Base-by-base conservation (phyloP, 1,140 invertebrate genomes). In the Caenorhabditis brenneri region DNA sequence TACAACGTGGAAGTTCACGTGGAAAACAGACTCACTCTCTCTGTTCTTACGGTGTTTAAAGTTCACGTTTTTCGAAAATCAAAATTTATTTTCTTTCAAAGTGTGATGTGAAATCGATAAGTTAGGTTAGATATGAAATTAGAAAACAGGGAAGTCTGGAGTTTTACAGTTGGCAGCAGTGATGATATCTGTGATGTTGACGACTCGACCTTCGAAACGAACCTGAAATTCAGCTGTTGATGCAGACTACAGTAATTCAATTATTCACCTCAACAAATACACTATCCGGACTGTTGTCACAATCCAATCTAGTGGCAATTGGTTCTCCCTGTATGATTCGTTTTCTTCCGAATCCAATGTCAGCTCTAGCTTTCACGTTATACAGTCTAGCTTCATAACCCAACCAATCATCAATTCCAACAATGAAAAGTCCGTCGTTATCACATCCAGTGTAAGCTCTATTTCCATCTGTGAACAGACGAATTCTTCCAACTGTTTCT, bases 351-450 rank as follows among this genome's bases (percentile, higher is more conserved):
- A 90, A 83, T 12, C 84, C 87, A 19, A 90, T 79, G 29, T 88
- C 88, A 53, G 88, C 84, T 49, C 89, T 87, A 46, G 83, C 89
- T 6, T 86, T 84, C 74, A 88, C 89, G 74, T 90, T 90, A 78
- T 90, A 90, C 24, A 90, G 69, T 42, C 87, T 82, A 12, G 87
- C 90, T 60, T 90, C 88, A 74, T 88, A 89, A 87, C 89, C 89
- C 27, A 83, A 83, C 89, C 89, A 90, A 27, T 88, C 86, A 19
- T 90, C 90, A 10, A 86, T 87, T 36, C 89, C 89, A 22, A 88
- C 85, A 74, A 90, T 89, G 51, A 90, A 90, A 22, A 90, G 53
- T 24, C 84, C 89, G 39, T 90, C 89, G 65, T 90, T 90, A n/a
- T 87, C 81, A 55, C 89, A 90, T 24, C 89, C 89, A 22, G 51